Evolutionary conservation across 2,888 invertebrate species (phyloP).

Genomic region (Anticlea derivata): DNA sequence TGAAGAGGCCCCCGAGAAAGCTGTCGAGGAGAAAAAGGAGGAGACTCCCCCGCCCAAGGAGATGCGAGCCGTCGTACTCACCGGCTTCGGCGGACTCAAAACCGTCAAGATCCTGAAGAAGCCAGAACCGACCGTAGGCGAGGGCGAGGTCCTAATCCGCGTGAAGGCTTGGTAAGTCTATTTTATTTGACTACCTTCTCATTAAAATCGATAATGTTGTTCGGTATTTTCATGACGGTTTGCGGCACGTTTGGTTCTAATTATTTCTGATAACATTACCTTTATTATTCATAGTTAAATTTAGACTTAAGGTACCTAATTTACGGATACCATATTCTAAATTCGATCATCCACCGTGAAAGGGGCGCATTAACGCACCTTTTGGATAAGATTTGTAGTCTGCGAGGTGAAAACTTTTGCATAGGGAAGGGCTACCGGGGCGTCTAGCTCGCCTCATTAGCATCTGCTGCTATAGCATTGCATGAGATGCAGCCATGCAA

Average conservation of each 20-base stretch:
- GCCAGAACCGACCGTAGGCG: slow-evolving; percentile 88
- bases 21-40: slow-evolving; percentile 82
- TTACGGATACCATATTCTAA: too few species aligned
- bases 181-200: slow-evolving; percentile 30
- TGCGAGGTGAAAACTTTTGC: slow-evolving; percentile 6
- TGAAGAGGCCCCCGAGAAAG: slow-evolving; percentile 80
- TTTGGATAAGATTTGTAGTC: not conserved
- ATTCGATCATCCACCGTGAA: not conserved
- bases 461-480: slow-evolving; percentile 67
- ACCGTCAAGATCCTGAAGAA: slow-evolving; percentile 92
- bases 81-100: slow-evolving; percentile 93
- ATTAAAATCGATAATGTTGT: slow-evolving; percentile 12
- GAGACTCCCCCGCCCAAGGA: slow-evolving; percentile 87
- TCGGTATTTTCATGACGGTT: not conserved
- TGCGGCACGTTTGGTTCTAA: not conserved
- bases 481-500: slow-evolving; percentile 49
- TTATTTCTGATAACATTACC: not conserved
- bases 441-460: slow-evolving; percentile 62
- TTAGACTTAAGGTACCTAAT: too few species aligned
- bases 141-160: slow-evolving; percentile 91
- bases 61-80: slow-evolving; percentile 93
- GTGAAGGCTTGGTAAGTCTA: slow-evolving; percentile 93
- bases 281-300: too few species aligned
- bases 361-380: not conserved
- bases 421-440: slow-evolving; percentile 31